Percentiles rank a stretch among this genome's conserved stretches.
phyloP scores from a whole-genome alignment of 2,888 invertebrate species.

The Galerucella nymphaeae region DNA sequence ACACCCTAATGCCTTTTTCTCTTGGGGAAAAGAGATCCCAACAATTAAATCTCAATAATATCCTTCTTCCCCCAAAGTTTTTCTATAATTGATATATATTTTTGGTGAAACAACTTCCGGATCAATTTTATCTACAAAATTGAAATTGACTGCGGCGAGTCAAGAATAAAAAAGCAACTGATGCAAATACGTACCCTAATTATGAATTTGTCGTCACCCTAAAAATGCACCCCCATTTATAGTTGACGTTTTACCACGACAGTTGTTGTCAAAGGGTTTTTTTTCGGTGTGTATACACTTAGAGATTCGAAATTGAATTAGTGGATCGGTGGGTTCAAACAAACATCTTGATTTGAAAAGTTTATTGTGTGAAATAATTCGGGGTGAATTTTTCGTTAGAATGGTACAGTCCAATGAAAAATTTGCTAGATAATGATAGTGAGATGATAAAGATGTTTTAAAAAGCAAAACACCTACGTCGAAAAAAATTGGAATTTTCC shows the following conservation, averaged over 20 bases:
- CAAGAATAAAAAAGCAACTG: not conserved
- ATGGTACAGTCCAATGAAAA: conserved; percentile 15
- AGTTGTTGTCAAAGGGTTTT: conserved; percentile 46
- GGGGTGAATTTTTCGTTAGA: conserved; percentile 1
- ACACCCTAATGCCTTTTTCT: conserved; percentile 14
- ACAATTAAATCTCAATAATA: conserved; percentile 36
- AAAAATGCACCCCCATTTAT: conserved; percentile 33
- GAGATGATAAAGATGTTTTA: not conserved
- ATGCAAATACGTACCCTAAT: conserved; percentile 9
- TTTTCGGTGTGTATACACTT: conserved; percentile 29
- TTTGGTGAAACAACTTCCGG: not conserved
- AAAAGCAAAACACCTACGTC: not conserved
- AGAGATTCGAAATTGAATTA: conserved; percentile 37
- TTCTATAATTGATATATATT: not conserved
- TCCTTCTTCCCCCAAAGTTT: conserved; percentile 18
- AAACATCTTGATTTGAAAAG: conserved; percentile 46
- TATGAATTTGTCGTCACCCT: conserved; percentile 11
- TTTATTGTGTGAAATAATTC: conserved; percentile 34
- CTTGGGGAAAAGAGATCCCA: conserved; percentile 19
- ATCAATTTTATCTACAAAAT: not conserved
- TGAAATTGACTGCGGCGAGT: no score
- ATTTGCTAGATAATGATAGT: not conserved
- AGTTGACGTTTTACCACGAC: conserved; percentile 46
- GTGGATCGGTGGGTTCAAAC: conserved; percentile 40
- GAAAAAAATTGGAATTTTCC: no score